These are phyloP conservation scores for Phalacrocorax carbo DNA, from an alignment of 2,113 vertebrate species.

Conservation along the genomic window DNA sequence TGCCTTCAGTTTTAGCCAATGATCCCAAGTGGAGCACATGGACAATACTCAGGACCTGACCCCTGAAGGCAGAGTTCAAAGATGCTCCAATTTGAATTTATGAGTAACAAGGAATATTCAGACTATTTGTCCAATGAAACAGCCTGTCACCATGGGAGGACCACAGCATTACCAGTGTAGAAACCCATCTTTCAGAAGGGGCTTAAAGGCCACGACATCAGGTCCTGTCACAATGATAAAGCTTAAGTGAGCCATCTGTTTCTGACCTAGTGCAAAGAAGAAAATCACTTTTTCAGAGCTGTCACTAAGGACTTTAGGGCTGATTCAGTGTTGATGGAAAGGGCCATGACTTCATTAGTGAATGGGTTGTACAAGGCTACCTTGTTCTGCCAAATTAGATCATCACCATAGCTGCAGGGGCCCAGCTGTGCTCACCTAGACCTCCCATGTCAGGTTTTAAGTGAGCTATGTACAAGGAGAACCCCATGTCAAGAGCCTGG, in stretches of 20 bases:
- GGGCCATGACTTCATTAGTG: background rate
- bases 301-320: background rate
- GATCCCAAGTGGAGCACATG: background rate
- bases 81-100: background rate
- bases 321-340: background rate
- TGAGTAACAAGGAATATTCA: background rate
- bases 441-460: background rate
- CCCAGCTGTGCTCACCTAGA: background rate
- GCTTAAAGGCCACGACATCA: background rate
- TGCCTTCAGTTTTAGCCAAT: background rate
- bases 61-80: background rate
- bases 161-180: background rate
- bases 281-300: background rate
- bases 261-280: background rate
- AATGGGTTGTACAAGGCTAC: background rate
- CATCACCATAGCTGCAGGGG: background rate
- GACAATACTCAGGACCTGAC: background rate
- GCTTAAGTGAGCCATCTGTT: background rate
- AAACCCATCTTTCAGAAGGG: background rate
- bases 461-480: background rate
- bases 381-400: background rate
- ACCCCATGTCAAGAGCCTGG: background rate
- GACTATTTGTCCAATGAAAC: background rate
- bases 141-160: background rate
- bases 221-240: background rate